phyloP scores from a whole-genome alignment of 2,888 invertebrate species.

The Meta bourneti region DNA sequence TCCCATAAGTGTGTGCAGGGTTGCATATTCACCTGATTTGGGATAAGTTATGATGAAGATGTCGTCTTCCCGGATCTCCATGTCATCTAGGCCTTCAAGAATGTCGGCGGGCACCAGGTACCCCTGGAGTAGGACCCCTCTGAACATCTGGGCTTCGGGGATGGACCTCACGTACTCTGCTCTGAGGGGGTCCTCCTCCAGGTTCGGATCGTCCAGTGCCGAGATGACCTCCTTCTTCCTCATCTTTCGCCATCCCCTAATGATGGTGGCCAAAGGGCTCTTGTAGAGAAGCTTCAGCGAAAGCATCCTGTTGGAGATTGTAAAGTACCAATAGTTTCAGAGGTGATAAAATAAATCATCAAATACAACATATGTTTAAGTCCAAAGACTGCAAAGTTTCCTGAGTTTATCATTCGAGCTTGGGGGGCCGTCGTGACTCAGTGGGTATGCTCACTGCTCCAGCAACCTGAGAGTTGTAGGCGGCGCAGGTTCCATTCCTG shows the following conservation, averaged over 20 bases:
- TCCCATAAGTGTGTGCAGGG: no score
- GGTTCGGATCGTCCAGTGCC: slow-evolving; percentile 51
- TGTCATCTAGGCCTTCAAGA: slow-evolving; percentile 81
- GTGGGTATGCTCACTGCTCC: no score
- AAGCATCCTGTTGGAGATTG: slow-evolving; percentile 31
- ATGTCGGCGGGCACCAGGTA: slow-evolving; percentile 76
- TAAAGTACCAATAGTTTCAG: neutral
- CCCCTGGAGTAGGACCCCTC: slow-evolving; percentile 77
- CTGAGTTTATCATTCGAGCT: no score
- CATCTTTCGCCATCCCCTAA: slow-evolving; percentile 41
- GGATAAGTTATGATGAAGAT: slow-evolving; percentile 94
- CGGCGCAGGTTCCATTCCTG: no score
- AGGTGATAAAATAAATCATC: neutral
- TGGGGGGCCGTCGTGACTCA: no score
- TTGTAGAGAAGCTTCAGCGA: slow-evolving; percentile 73
- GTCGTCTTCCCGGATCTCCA: slow-evolving; percentile 88
- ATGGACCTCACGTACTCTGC: slow-evolving; percentile 73
- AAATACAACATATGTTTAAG: neutral
- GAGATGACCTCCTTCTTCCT: slow-evolving; percentile 32
- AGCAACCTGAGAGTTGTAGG: no score
- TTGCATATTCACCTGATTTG: slow-evolving; percentile 86
- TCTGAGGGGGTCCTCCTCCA: slow-evolving; percentile 56
- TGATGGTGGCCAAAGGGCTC: slow-evolving; percentile 61
- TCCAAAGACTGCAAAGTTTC: no score
- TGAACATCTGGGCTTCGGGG: slow-evolving; percentile 76